A percentile compares a stretch with the other conserved stretches of the same genome.
Evolutionary conservation across 2,797 vertebrate genomes (phyloP).

Genomic region (Amazona finschi): DNA sequence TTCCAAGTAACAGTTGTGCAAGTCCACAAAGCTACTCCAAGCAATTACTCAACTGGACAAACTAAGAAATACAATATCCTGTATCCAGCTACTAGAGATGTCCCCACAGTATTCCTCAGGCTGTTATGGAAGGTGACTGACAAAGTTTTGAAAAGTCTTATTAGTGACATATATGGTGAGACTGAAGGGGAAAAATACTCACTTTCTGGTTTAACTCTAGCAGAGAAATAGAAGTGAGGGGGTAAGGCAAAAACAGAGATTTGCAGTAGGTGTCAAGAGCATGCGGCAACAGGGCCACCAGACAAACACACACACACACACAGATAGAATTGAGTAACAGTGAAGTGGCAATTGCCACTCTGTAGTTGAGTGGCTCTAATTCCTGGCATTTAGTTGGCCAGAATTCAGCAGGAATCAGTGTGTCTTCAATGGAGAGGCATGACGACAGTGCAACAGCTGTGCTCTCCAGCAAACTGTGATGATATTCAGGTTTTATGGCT

Average conservation of each 20-base stretch:
- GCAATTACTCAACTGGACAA: conserved; percentile 55
- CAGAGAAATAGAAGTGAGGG: background rate
- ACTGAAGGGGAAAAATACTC: background rate
- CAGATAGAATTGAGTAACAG: background rate
- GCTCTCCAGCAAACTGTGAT: conserved; percentile 34
- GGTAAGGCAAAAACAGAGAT: background rate
- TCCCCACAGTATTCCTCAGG: conserved; percentile 48
- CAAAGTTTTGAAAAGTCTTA: conserved; percentile 58
- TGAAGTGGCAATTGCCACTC: background rate
- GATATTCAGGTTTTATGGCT: conserved; percentile 37
- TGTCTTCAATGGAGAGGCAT: background rate
- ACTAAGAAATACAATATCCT: conserved; percentile 58
- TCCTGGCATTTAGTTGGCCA: background rate
- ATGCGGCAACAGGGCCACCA: background rate
- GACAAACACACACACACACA: accelerated
- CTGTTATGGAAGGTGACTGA: conserved; percentile 27
- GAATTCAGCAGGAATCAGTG: conserved; percentile 1
- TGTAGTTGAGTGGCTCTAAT: background rate
- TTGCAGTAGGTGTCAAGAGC: background rate
- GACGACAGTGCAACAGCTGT: conserved; percentile 73
- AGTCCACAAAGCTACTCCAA: conserved; percentile 1
- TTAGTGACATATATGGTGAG: conserved; percentile 30
- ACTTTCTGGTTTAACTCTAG: background rate
- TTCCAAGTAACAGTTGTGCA: background rate
- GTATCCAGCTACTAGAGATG: conserved; percentile 47